Base-by-base conservation (phyloP, 35 echinoderm and acorn worm genomes). In the Anneissia japonica region DNA sequence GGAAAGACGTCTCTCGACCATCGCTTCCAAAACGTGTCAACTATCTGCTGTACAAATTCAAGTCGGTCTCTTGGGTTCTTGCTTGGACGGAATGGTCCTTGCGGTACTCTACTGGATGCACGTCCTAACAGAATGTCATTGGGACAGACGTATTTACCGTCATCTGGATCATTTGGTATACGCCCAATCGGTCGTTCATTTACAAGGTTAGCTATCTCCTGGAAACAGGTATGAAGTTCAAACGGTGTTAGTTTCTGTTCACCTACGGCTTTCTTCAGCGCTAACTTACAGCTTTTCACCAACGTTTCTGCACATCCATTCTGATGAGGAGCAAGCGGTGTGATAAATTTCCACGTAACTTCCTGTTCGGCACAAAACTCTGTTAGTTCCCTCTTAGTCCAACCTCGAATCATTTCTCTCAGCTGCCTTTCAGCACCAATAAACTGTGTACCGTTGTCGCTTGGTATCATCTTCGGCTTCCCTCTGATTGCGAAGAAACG, bases 361-460 rank as follows among this genome's bases (percentile, higher is more conserved):
- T 56, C 0, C 46, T 79, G 12, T 34, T 92, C 90, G n/a, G 90
- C 90, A 88, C 90, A 82, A 74, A 82, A 88, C 19, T 92, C 85
- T 39, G 51, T 46, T 12, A 92, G 46, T 39, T 92, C 40, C 19
- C 73, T 39, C 10, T 38, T 56, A 26, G 46, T 79, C 90, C 90
- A 92, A 12, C 90, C 79, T 11, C 0, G 28, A 0, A 92, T 77
- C 85, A 88, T 92, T 35, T 46, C 35, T 26, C 79, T 34, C 16
- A 92, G 73, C 30, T 92, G n/a, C 9, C 46, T 36, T 74, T 84
- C 19, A 10, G 85, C 90, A 26, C 78, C 86, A 23, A 92, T 85
- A 19, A 92, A 88, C 35, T 92, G 85, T n/a, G 85, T 92, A 3
- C 90, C 86, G 43, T 88, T 92, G 31, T 92, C 90, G 77, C 90